Evolutionary conservation across 2,888 invertebrate species (phyloP).

Genomic region (Notodonta ziczac): DNA sequence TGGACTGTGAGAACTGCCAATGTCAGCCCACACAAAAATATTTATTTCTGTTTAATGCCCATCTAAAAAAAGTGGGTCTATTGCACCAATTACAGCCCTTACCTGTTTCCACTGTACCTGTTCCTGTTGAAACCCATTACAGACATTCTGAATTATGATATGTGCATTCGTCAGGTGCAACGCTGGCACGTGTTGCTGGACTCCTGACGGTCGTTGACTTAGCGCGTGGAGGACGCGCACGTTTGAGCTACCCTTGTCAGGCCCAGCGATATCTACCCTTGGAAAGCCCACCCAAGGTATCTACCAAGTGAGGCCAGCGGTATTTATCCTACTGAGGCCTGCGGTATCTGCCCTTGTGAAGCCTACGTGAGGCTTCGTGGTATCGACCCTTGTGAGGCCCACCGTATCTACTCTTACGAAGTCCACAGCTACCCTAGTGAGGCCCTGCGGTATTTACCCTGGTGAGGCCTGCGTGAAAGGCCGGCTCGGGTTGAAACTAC

Average conservation of each 20-base stretch:
- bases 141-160: too few relatives aligned
- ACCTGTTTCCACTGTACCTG: too few relatives aligned
- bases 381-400: not conserved
- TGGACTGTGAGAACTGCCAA: too few relatives aligned
- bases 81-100: too few relatives aligned
- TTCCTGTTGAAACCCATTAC: too few relatives aligned
- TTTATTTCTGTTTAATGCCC: too few relatives aligned
- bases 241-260: constrained; percentile 42
- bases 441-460: constrained; percentile 10
- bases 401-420: not conserved
- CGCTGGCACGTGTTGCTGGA: constrained; percentile 96
- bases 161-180: constrained; percentile 86
- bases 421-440: not conserved
- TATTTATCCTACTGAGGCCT: not conserved
- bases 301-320: not conserved
- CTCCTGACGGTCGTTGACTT: constrained; percentile 85
- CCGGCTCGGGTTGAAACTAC: not conserved
- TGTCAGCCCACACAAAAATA: too few relatives aligned
- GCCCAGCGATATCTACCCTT: not conserved
- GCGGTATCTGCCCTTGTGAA: not conserved
- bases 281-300: not conserved
- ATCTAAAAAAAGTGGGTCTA: too few relatives aligned
- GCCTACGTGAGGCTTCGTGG: not conserved
- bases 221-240: constrained; percentile 56
- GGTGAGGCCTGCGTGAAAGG: not conserved